These are phyloP conservation scores for Malurus splendens DNA, from an alignment of 2,797 vertebrate species.

Conservation along the genomic window DNA sequence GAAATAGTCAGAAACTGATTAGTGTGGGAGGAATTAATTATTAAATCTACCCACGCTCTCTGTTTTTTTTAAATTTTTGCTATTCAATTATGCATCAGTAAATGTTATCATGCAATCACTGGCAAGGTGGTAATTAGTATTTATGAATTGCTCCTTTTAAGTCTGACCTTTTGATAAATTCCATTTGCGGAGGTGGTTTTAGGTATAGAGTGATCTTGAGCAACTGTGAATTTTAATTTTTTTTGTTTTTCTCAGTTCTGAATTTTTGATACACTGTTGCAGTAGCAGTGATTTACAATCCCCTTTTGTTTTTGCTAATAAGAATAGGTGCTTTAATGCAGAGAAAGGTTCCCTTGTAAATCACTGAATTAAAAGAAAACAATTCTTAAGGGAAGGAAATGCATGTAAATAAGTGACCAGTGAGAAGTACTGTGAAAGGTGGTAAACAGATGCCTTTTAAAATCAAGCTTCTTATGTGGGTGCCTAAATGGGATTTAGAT, in stretches of 20 bases:
- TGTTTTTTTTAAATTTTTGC: conserved; percentile 49
- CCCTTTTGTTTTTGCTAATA: background rate
- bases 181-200: conserved; percentile 39
- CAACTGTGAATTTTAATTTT: background rate
- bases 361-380: background rate
- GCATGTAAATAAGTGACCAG: background rate
- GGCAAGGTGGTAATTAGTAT: conserved; percentile 68
- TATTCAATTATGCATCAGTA: conserved; percentile 67
- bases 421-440: background rate
- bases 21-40: conserved; percentile 67
- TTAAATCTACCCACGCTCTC: conserved; percentile 52
- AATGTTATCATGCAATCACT: conserved; percentile 66
- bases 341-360: background rate
- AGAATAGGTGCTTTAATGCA: background rate
- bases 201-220: background rate
- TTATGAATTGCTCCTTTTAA: conserved; percentile 67
- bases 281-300: background rate
- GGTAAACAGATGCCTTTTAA: background rate
- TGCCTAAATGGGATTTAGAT: background rate
- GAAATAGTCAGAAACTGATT: conserved; percentile 62
- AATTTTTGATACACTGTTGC: conserved; percentile 10
- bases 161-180: conserved; percentile 69
- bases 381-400: background rate
- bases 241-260: background rate
- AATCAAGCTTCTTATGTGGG: background rate